Evolutionary conservation across 2,113 vertebrate species (phyloP), one percentile per base, ranked within the genome.

Genomic region (Cathartes aura): DNA sequence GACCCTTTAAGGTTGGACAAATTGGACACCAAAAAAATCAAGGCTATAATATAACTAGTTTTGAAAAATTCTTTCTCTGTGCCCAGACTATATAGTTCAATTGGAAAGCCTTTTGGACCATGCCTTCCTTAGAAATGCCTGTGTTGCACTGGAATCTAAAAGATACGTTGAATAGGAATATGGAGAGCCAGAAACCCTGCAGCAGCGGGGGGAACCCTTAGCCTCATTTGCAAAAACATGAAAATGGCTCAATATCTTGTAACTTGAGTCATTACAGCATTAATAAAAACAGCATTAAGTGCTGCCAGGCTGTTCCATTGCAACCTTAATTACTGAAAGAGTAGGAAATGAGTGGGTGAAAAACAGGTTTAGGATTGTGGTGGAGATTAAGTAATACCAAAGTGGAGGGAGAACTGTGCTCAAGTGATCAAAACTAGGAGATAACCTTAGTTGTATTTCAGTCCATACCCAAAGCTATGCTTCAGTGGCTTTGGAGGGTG

Each of bases 231-330:
- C n/a, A 86, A 75, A 91, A 91, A 47, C 60, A 86, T 70, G 58
- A 63, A 94, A 95, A 94, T 72, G 20, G 45, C 43, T 89, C 48
- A 18, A 4, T 80, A 50, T 91, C 90, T 76, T 91, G 50, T 89
- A 93, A 89, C 87, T 93, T 0, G 2, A 80, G 74, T 89, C 84
- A 47, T 95, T 79, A 76, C 27, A n/a, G 60, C 82, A 73, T 91
- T 93, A 94, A 91, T 95, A 95, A 95, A 95, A 88, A 50, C 84
- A 91, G 42, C 59, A 60, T 70, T 90, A 94, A 96, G 73, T 38
- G 82, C 63, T 88, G 84, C 59, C 58, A 63, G 91, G 66, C 83
- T 87, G 50, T 60, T 84, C 76, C 47, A 13, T 50, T 93, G n/a
- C 82, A 91, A 59, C 67, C 63, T 90, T 85, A 93, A 76, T 93